Conservation (phyloP, 2,888 invertebrate species). For the Eupithecia abbreviata region DNA sequence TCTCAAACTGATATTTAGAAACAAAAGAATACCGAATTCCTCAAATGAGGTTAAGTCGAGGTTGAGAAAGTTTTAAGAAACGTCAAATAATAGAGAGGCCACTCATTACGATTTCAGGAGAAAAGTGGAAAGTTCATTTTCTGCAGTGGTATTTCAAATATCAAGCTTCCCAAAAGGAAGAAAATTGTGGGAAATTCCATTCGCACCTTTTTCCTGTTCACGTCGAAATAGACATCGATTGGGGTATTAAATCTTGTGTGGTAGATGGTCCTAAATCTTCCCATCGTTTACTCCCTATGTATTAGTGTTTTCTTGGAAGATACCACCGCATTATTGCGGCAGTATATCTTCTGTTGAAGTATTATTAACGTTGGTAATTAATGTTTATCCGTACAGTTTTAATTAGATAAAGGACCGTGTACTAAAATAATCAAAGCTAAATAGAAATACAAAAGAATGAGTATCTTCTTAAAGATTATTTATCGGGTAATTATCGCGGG, state of each 20-base stretch:
- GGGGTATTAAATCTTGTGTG: constrained; percentile 22
- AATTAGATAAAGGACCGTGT: not conserved
- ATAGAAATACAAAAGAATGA: not conserved
- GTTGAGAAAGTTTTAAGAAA: not conserved
- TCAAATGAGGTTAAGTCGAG: not conserved
- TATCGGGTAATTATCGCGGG: too few species aligned
- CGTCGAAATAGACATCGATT: constrained; percentile 17
- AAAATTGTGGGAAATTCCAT: constrained; percentile 7
- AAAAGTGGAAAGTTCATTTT: not conserved
- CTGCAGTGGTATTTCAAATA: not conserved
- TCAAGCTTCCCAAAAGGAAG: not conserved
- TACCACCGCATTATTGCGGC: constrained; percentile 3
- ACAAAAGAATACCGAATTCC: not conserved
- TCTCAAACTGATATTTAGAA: not conserved
- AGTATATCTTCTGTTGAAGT: constrained; percentile 2
- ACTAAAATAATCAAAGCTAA: not conserved
- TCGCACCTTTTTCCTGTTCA: constrained; percentile 2
- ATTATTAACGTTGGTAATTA: not conserved
- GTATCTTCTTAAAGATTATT: too few species aligned
- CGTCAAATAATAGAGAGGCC: not conserved
- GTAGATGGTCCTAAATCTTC: constrained; percentile 16
- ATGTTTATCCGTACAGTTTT: not conserved
- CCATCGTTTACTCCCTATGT: constrained; percentile 7
- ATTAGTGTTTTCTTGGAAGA: constrained; percentile 6
- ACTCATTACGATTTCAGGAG: not conserved